Base-by-base conservation (phyloP, 2,113 vertebrate species). In the Mixornis gularis region DNA sequence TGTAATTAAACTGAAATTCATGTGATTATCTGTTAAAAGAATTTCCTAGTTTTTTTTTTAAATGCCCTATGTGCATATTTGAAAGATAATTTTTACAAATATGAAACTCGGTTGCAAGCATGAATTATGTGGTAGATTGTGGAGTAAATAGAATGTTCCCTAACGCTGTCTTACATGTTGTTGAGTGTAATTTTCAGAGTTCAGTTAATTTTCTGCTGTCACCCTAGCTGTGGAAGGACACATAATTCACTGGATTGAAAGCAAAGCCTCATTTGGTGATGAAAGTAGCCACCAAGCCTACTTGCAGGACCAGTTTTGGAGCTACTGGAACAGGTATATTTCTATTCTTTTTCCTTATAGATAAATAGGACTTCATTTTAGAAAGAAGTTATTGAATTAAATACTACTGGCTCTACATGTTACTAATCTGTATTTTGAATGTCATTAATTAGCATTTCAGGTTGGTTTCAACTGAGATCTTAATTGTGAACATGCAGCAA, bases 201-300 rank as follows among this genome's bases (percentile, higher is more conserved):
- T 95, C 84, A 56, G 36, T 89, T 92, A 58, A 30, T 96, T 80
- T 73, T 95, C 40, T 97, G 58, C 89, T 97, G 76, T 96, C 70
- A 82, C 89, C 17, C 80, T 96, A 99, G 99, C 99, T 95, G 98
- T 99, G 62, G 99, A 99, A 96, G 99, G 99, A 68, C 99, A 99
- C 93, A 97, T 99, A 55, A 98, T 99, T 89, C 99, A 99, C 97
- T 99, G 99, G 99, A 99, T 99, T 92, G 99, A 99, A 97, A 99
- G 99, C 97, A 99, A 99, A 97, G 99, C 99, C 52, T 99, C 99
- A 32, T 99, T 99, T 25, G 99, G 99, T 93, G 99, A 99, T 92
- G 98, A 99, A 96, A 98, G 98, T 95, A 99, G 99, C 95, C 99
- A 99, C 96, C 98, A 98, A 64, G 98, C 98, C 44, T 99, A 99